Evolutionary conservation across 2,113 vertebrate genomes (phyloP), one percentile per base, ranked within the genome.

Genomic region (Hippocampus comes): DNA sequence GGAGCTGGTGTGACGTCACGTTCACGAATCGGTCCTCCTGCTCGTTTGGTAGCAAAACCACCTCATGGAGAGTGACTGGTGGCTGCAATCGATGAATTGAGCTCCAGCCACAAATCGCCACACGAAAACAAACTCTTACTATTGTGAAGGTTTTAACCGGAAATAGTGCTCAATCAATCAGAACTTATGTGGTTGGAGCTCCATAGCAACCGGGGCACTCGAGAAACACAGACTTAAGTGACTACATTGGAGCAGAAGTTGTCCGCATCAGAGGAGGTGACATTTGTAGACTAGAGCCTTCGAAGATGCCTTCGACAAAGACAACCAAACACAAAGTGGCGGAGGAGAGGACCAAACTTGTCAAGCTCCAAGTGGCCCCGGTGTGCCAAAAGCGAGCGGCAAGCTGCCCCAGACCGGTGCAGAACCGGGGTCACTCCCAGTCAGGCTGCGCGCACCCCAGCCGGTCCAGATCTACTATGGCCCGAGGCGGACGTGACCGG

Each of bases 231-330:
- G 9, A 38, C 18, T 7, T 63, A 11, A 20, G 17, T 20, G 1
- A 20, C 20, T 38, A 20, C 17, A 10, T 30, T 34, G 17, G 18
- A 20, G 18, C 2, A 63, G 60, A 63, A 63, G 30, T 20, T 63
- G 30, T 30, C 60, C 17, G 5, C 6, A 4, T 38, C 17, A 17
- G 5, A 30, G 25, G 14, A 15, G 7, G 17, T 9, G 17, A 38
- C 17, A 20, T 63, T 38, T 38, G 30, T 20, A 17, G 30, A 38
- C 30, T 20, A 20, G 30, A 20, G 60, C 34, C 34, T 74, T 73
- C 25, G 42, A 77, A 75, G 43, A 90, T 90, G 88, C 78, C 88
- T 17, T 38, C 59, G 1, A 80, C 86, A 0, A 82, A 76, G 67
- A 70, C 80, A 1, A 38, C 82, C 15, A 87, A 84, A 9, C 21